phyloP scores from a whole-genome alignment of 2,113 vertebrate genomes.

The Tringa solitaria region DNA sequence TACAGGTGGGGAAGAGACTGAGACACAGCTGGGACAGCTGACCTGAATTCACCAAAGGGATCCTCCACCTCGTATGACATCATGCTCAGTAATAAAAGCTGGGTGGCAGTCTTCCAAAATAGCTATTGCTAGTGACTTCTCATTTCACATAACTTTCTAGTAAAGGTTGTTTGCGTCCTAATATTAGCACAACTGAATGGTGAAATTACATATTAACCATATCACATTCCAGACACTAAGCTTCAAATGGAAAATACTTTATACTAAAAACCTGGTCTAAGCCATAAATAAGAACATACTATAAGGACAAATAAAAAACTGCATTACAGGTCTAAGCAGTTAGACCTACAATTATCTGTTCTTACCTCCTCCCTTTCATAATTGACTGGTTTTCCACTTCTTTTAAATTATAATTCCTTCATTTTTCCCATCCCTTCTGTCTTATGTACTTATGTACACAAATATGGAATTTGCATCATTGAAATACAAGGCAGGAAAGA shows the following conservation, averaged over 20 bases:
- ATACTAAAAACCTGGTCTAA: not conserved
- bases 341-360: not conserved
- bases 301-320: not conserved
- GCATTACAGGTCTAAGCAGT: not conserved
- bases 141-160: not conserved
- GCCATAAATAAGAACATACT: not conserved
- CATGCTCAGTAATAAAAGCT: not conserved
- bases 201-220: not conserved
- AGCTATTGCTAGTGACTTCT: not conserved
- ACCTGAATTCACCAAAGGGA: not conserved
- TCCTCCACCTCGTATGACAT: not conserved
- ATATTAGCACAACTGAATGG: not conserved
- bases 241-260: not conserved
- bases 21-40: not conserved
- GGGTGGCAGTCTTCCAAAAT: not conserved
- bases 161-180: not conserved
- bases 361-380: not conserved
- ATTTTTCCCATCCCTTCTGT: not conserved
- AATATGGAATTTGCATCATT: not conserved
- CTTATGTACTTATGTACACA: not conserved
- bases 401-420: not conserved
- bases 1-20: not conserved
- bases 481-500: conserved; percentile 4
- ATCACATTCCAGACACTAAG: not conserved
- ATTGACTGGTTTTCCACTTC: not conserved